Evolutionary conservation across 2,797 vertebrate species (phyloP), one percentile per base, ranked within the genome.

Genomic region (Trachurus trachurus): DNA sequence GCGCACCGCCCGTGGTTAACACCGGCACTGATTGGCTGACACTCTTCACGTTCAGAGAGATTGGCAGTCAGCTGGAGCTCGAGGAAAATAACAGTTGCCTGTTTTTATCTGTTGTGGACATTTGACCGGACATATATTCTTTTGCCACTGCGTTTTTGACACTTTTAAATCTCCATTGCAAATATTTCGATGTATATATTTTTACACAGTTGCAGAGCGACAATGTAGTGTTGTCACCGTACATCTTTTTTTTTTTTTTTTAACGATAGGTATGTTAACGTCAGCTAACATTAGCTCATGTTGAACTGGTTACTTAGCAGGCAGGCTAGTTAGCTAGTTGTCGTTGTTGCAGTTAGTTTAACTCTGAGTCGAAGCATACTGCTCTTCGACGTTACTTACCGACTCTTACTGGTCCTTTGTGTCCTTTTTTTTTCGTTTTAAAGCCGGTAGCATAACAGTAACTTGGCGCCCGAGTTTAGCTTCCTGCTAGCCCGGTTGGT

Each of bases 21-120:
- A 17, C 81, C 26, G 3, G 37, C 78, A 37, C 70, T 92, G 90
- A 94, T 93, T 93, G 92, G 92, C 71, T 88, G 87, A 76, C 54
- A 58, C 11, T 53, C 22, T 10, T 71, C 68, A 64, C 71, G 65
- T 58, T 78, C 60, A 40, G 64, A 44, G 40, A 81, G 73, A 52
- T 70, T 61, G 76, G 67, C 76, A 79, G 84, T 88, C 88, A 85
- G 88, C 83, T 88, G 87, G 67, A 84, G 72, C 76, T 80, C 72
- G 63, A 72, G 56, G 39, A 74, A 71, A 86, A 74, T 31, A 87
- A 72, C 82, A 80, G 49, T 62, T 49, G 66, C 50, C 78, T 86
- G 82, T 84, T 84, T 84, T 78, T 45, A 70, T 76, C 68, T 62
- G 62, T 76, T 56, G 26, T n/a, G 19, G 57, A 21, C 54, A 69